These are phyloP conservation scores for Drosophila pectinifera DNA, from an alignment of 1,140 invertebrate genomes.

Conservation along the genomic window DNA sequence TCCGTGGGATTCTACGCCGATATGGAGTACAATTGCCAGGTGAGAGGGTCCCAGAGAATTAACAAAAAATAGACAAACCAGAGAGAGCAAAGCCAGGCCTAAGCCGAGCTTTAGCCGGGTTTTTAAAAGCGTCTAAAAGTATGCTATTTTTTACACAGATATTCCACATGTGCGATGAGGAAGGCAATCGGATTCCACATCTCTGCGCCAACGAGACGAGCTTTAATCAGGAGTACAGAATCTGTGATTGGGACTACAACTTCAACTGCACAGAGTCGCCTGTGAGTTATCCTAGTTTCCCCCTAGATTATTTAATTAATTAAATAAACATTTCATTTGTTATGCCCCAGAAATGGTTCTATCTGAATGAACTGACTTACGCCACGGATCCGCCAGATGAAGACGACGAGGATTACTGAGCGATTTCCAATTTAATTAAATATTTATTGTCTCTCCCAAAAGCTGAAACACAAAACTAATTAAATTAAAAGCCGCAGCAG, in stretches of 20 bases:
- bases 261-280: slow-evolving; percentile 87
- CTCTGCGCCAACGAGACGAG: slow-evolving; percentile 88
- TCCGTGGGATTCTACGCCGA: too few species aligned
- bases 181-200: slow-evolving; percentile 87
- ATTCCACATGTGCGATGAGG: slow-evolving; percentile 89
- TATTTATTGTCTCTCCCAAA: slow-evolving; percentile 71
- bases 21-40: too few species aligned
- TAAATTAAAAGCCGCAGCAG: slow-evolving; percentile 55
- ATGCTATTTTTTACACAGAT: slow-evolving; percentile 76
- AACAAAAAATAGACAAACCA: too few species aligned
- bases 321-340: background rate
- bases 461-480: slow-evolving; percentile 52
- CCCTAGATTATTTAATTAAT: background rate
- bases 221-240: slow-evolving; percentile 88
- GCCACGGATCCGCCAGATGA: slow-evolving; percentile 87
- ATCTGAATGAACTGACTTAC: slow-evolving; percentile 87
- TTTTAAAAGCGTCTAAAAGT: slow-evolving; percentile 46
- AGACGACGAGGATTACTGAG: slow-evolving; percentile 84
- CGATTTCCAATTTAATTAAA: slow-evolving; percentile 56
- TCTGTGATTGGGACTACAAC: slow-evolving; percentile 88
- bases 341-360: slow-evolving; percentile 85
- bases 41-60: too few species aligned
- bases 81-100: background rate
- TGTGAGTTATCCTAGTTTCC: slow-evolving; percentile 35
- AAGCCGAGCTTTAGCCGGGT: slow-evolving; percentile 1